Base-by-base conservation (phyloP, 2,888 invertebrate genomes). In the Scaptomyza caliginosa region DNA sequence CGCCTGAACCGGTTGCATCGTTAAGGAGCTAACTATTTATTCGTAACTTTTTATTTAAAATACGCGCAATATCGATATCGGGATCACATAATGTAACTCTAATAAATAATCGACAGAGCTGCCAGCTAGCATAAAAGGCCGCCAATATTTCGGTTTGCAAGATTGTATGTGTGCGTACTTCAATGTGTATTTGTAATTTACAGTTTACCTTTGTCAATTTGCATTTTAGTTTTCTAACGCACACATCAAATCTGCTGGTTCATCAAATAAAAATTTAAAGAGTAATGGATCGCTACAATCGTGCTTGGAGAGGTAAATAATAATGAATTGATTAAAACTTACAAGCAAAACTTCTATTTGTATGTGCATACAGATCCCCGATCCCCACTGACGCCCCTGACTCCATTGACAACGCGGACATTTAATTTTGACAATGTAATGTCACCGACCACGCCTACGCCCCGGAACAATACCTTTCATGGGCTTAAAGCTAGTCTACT, bases 331-430 rank as follows among this genome's bases (percentile, higher is more conserved):
- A 6, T 4, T 3, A 3, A 16, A 21, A 26, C 11, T 6, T 21
- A 34, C 24, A 4, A 32, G 36, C 7, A 21, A 10, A 30, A 11
- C 10, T n/a, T 8, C 23, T 4, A 13, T 11, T 13, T 1, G 0
- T 28, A 3, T 19, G 10, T 28, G 6, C 17, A 19, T 1, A 3
- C 28, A 89, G 88, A 86, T 76, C 77, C 74, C 10, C 72, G 54
- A 13, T 88, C 89, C 0, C 88, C 88, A 3, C 50, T 86, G 39
- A 72, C 76, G 0, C 88, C 89, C 2, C 16, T 89, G 24, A 88
- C 88, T 0, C 88, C 88, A 0, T 69, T 81, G 0, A 59, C 68
- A 23, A 64, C 75, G 3, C 73, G 76, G 5, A 43, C 59, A 10
- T 88, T 88, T 19, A 67, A 62, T 11, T 88, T 85, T 59, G 86